Base-by-base conservation (phyloP, 2,797 vertebrate species). In the Pangasius larnaudii region DNA sequence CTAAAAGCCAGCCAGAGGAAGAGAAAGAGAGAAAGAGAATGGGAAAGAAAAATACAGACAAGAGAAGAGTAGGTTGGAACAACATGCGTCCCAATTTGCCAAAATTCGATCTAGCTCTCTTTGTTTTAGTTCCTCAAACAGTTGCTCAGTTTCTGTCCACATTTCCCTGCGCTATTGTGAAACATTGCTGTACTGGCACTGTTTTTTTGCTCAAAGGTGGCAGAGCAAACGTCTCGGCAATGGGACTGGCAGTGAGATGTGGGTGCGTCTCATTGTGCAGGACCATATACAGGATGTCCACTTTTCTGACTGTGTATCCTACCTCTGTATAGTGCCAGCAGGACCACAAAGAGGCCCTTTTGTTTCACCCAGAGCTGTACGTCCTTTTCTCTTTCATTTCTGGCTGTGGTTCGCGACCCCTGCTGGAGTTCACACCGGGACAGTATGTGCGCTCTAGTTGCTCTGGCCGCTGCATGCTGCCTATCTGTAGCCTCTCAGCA, bases 281-380 rank as follows among this genome's bases (percentile, higher is more conserved):
- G 92, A 88, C 85, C 90, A 27, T 89, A 92, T 91, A 93, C 94
- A 92, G 93, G 93, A 94, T 94, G 94, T 95, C 91, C 90, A 92
- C 90, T 80, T 85, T n/a, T 69, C 86, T 86, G 93, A 92, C 92
- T 88, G 88, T 92, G 89, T 94, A 94, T 93, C 93, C 71, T 80
- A 90, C 86, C 88, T 88, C 87, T 75, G 85, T 88, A 59, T 90
- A 86, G 88, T 90, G 88, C 90, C 89, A 91, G 86, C 53, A 86
- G 74, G 82, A 84, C 63, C 56, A 83, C 71, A 87, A 88, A 88
- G 46, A 88, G 77, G 67, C 85, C 51, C 89, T 90, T 89, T 91
- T 90, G 89, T 88, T 90, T 89, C 42, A 77, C 74, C 27, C 49
- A 59, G 46, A 75, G 42, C 30, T 33, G 24, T 51, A 82, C 0